phyloP scores from a whole-genome alignment of 92 coral and sea anemone genomes.

The Zoanthus solanderi region DNA sequence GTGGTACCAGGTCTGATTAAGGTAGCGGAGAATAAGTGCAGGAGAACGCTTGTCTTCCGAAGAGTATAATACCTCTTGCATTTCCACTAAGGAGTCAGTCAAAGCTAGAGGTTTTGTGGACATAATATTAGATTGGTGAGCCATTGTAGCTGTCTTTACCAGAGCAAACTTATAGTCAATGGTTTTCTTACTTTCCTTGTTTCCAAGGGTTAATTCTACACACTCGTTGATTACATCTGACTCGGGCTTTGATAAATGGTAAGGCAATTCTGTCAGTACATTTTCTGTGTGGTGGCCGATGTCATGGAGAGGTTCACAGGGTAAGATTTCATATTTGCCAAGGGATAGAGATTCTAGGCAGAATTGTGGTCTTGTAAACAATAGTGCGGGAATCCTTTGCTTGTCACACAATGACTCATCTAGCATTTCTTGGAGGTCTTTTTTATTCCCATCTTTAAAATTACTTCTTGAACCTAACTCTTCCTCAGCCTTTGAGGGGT shows the following conservation, averaged over 20 bases:
- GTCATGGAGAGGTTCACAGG: not conserved
- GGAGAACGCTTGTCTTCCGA: constrained; percentile 51
- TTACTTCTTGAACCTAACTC: too few relatives aligned
- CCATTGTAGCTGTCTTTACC: constrained; percentile 54
- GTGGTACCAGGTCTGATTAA: constrained; percentile 68
- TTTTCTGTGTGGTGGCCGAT: constrained; percentile 64
- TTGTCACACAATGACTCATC: too few relatives aligned
- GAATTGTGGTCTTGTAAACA: too few relatives aligned
- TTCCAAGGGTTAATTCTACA: constrained; percentile 41
- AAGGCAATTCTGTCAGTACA: constrained; percentile 54
- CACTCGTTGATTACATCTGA: constrained; percentile 18
- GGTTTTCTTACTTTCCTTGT: constrained; percentile 64
- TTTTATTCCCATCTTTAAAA: too few relatives aligned
- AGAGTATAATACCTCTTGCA: constrained; percentile 61
- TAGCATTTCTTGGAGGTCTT: too few relatives aligned
- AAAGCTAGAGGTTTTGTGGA: constrained; percentile 39
- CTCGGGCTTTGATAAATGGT: constrained; percentile 24
- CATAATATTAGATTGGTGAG: constrained; percentile 48
- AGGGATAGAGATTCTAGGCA: too few relatives aligned
- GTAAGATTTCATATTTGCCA: too few relatives aligned
- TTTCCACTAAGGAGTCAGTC: constrained; percentile 55
- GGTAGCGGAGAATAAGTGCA: constrained; percentile 61
- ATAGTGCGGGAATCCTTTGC: too few relatives aligned
- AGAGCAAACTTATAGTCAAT: constrained; percentile 52
- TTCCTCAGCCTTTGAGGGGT: too few relatives aligned